Evolutionary conservation across 1,140 invertebrate genomes (phyloP).

Genomic region (Halesus radiatus): DNA sequence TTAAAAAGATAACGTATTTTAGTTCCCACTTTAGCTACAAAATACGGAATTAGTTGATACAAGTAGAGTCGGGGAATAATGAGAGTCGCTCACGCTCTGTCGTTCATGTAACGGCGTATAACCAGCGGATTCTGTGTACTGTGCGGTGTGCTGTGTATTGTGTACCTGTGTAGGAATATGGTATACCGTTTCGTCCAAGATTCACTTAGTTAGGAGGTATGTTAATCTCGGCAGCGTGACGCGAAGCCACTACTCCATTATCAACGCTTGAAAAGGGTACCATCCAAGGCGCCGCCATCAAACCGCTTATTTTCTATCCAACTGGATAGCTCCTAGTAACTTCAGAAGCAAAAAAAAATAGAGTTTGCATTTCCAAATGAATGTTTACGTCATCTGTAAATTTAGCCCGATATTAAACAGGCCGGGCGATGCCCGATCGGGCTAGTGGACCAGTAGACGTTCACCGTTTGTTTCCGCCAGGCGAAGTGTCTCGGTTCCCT

Average conservation of each 20-base stretch:
- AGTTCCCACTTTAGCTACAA: not conserved
- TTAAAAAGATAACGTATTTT: not conserved
- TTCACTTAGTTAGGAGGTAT: constrained; percentile 17
- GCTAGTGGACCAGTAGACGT: not conserved
- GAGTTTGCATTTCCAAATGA: not conserved
- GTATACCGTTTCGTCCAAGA: constrained; percentile 33
- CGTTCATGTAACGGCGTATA: constrained; percentile 33
- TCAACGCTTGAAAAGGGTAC: no score
- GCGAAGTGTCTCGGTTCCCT: no score
- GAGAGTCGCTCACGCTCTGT: constrained; percentile 24
- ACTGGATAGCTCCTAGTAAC: no score
- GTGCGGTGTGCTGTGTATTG: not conserved
- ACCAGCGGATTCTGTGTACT: not conserved
- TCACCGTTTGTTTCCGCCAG: not conserved
- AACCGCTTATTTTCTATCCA: no score
- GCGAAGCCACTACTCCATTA: constrained; percentile 6
- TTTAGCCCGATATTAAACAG: not conserved
- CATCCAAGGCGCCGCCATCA: no score
- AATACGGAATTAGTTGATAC: constrained; percentile 31
- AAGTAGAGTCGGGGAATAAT: constrained; percentile 8
- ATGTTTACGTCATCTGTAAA: not conserved
- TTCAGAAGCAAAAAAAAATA: no score
- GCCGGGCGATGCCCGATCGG: not conserved
- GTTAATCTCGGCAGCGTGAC: constrained; percentile 12
- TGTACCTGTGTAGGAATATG: not conserved